Evolutionary conservation across 2,113 vertebrate genomes (phyloP), one percentile per base, ranked within the genome.

Genomic region (Micromys minutus): DNA sequence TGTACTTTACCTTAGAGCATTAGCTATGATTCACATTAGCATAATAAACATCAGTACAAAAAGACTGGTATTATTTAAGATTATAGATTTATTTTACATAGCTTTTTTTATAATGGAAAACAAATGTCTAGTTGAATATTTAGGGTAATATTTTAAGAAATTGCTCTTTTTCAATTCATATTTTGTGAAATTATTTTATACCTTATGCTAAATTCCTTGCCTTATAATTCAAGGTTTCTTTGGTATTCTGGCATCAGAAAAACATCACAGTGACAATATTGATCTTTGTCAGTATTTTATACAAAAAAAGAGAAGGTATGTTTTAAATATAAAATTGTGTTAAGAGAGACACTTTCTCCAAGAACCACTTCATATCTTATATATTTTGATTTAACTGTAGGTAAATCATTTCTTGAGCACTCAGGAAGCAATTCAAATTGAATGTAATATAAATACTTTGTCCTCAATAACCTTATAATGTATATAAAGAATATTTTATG

Each of bases 61-160:
- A 31, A n/a, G 57, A 4, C 74, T 7, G 39, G 15, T 55, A 13
- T 80, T 15, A 91, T 61, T 81, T 89, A 91, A 91, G 11, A 2
- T 7, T 91, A 24, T 88, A 39, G 85, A 90, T 93, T 89, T 57
- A 39, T 72, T 81, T 95, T 93, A n/a, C 10, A 12, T 81, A 84
- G 80, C 31, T 9, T 2, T 92, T 2, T 90, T 19, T 19, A 92
- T 42, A 61, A 93, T 94, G 57, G 72, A 84, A 94, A 42, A 3
- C 9, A 74, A 74, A 92, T 76, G 11, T 5, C 15, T 90, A 81
- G 0, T 16, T 57, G 15, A 12, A 87, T 80, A 45, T 4, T 95
- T 81, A 86, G 4, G 1, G 3, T 63, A 75, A 2, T 12, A 7
- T 7, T 88, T 86, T 74, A 55, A n/a, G n/a, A n/a, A 79, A 3